phyloP scores from a whole-genome alignment of 2,113 vertebrate genomes.

The Gadus macrocephalus region DNA sequence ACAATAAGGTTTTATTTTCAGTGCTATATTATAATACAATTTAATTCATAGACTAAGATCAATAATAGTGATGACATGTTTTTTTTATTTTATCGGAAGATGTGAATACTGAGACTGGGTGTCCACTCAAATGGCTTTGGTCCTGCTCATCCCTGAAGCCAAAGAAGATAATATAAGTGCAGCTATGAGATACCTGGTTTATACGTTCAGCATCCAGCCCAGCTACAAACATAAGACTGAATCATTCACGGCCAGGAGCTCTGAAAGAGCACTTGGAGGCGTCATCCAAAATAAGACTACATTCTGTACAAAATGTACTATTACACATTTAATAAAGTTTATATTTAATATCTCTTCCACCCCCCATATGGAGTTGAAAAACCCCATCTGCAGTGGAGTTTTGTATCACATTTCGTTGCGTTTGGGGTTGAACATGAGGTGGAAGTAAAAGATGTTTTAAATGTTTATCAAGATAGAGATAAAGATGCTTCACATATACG shows the following conservation, averaged over 20 bases:
- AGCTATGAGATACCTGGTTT: conserved; percentile 47
- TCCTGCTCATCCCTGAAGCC: conserved; percentile 30
- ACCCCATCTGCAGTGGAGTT: too few relatives aligned
- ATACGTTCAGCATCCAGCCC: conserved; percentile 17
- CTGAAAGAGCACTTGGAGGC: conserved; percentile 27
- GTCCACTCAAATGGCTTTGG: conserved; percentile 32
- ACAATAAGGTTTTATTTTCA: conserved; percentile 56
- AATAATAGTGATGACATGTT: conserved; percentile 50
- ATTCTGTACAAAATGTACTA: too few relatives aligned
- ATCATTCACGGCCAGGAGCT: too few relatives aligned
- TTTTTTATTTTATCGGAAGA: conserved; percentile 38
- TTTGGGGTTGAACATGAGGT: background rate
- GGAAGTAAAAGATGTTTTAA: conserved; percentile 41
- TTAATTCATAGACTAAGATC: conserved; percentile 50
- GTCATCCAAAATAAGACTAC: conserved; percentile 44
- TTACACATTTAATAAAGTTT: too few relatives aligned
- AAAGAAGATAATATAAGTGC: conserved; percentile 24
- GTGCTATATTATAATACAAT: conserved; percentile 59
- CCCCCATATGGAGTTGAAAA: too few relatives aligned
- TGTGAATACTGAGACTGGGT: conserved; percentile 32
- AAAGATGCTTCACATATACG: conserved; percentile 73
- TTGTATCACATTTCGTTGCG: too few relatives aligned
- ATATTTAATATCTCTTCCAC: too few relatives aligned
- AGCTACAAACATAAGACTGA: too few relatives aligned
- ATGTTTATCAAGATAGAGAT: conserved; percentile 32